A percentile compares a stretch with the other conserved stretches of the same genome.
These are phyloP conservation scores for Percopsis transmontana DNA, from an alignment of 2,113 vertebrate genomes.

Conservation along the genomic window DNA sequence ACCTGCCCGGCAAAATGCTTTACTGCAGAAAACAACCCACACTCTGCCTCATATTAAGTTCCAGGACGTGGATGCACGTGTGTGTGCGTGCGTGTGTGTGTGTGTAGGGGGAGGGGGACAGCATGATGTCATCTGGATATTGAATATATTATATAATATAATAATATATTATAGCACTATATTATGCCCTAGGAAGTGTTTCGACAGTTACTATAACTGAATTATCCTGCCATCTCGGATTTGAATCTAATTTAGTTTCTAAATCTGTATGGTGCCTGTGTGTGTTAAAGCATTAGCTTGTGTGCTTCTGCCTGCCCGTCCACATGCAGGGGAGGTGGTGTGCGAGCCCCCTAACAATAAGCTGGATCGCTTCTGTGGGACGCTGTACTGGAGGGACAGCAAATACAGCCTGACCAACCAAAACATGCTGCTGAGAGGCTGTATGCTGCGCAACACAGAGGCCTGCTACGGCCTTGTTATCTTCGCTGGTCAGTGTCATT, in stretches of 20 bases:
- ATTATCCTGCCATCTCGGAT: conserved; percentile 9
- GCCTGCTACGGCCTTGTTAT: conserved; percentile 94
- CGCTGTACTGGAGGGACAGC: conserved; percentile 86
- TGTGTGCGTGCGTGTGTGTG: conserved; percentile 8
- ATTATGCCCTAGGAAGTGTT: neutral
- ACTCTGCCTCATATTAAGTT: conserved; percentile 42
- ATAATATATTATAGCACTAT: no score
- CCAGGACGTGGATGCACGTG: conserved; percentile 28
- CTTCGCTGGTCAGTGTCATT: conserved; percentile 84
- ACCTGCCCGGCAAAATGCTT: conserved; percentile 51
- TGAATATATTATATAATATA: conserved; percentile 4
- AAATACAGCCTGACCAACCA: conserved; percentile 89
- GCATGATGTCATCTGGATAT: conserved; percentile 6
- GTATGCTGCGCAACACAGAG: conserved; percentile 94
- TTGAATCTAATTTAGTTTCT: conserved; percentile 4
- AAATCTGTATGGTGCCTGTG: neutral
- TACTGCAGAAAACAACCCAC: conserved; percentile 48
- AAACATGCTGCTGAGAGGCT: conserved; percentile 92
- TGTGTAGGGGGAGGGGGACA: neutral
- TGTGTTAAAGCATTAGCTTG: neutral
- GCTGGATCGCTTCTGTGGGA: conserved; percentile 90
- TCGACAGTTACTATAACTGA: neutral
- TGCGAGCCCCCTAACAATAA: conserved; percentile 97
- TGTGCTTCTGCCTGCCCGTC: conserved; percentile 19
- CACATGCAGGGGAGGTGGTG: conserved; percentile 85